Conservation (phyloP, 1,140 invertebrate genomes). For the Gryllus bimaculatus region DNA sequence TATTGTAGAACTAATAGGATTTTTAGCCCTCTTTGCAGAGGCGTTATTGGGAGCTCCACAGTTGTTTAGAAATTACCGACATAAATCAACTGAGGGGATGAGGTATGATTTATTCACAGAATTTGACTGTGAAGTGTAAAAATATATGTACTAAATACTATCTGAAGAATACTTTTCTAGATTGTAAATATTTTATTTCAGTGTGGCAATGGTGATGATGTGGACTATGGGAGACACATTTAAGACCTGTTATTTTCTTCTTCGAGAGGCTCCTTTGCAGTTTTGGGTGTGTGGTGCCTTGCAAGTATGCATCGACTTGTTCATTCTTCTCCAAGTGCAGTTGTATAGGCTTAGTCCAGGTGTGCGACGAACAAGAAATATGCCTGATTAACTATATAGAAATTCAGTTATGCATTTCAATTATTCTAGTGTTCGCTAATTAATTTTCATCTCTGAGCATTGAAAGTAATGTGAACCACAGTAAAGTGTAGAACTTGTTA, state of each 20-base stretch:
- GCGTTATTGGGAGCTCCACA: constrained; percentile 93
- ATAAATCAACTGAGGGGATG: constrained; percentile 93
- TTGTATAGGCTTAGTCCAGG: constrained; percentile 34
- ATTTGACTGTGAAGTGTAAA: background rate
- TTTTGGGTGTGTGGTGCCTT: constrained; percentile 92
- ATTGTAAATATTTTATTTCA: constrained; percentile 39
- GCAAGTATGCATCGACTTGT: constrained; percentile 78
- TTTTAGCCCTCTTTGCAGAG: constrained; percentile 90
- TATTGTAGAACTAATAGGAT: constrained; percentile 84
- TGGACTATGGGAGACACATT: constrained; percentile 94
- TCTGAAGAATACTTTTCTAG: background rate
- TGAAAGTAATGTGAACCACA: no score
- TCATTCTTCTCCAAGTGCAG: constrained; percentile 72
- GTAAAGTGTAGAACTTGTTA: no score
- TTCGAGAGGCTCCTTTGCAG: constrained; percentile 81
- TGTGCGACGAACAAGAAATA: constrained; percentile 11
- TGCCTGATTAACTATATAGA: background rate
- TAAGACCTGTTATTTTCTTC: constrained; percentile 93
- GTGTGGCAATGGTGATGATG: constrained; percentile 88
- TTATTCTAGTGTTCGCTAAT: background rate
- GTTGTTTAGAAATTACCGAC: constrained; percentile 76
- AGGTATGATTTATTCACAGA: constrained; percentile 52
- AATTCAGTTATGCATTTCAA: background rate
- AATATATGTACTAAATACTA: background rate
- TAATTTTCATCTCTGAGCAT: no score